These are phyloP conservation scores for Campylomormyrus numenius DNA, from an alignment of 2,113 vertebrate species.

Conservation along the genomic window DNA sequence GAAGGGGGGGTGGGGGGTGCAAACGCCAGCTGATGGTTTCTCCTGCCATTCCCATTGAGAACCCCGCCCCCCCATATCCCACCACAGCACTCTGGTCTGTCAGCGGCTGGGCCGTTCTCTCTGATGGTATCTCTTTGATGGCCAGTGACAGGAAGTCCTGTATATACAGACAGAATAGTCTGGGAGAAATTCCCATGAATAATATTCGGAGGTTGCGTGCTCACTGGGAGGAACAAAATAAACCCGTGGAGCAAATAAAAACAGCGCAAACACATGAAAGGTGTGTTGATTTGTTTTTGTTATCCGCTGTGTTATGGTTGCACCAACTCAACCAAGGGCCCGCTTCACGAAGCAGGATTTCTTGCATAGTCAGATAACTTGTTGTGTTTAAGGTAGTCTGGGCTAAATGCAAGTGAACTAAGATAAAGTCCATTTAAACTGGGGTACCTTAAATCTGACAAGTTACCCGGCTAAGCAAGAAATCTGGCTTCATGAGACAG, in stretches of 20 bases:
- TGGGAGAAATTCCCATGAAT: conserved; percentile 37
- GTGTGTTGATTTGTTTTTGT: not conserved
- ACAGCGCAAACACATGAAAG: not conserved
- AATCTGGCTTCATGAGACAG: not conserved
- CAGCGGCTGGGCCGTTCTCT: not conserved
- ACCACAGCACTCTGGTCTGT: not conserved
- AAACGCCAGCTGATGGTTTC: not conserved
- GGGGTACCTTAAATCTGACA: not conserved
- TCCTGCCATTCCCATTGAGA: not conserved
- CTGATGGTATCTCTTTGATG: conserved; percentile 35
- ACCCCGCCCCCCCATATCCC: not conserved
- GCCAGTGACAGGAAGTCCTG: conserved; percentile 21
- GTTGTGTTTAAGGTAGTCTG: not conserved
- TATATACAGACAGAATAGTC: conserved; percentile 23
- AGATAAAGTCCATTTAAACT: not conserved
- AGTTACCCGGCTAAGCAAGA: not conserved
- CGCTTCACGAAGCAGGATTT: not conserved
- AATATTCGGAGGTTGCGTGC: conserved; percentile 14
- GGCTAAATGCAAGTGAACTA: not conserved
- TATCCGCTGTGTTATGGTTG: not conserved
- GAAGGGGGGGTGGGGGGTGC: not conserved
- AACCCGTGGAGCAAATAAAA: not conserved
- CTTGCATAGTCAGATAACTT: not conserved
- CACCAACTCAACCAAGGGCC: not conserved
- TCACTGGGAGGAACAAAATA: conserved; percentile 17